Conservation (phyloP, 2,888 invertebrate genomes). For the Drosophila mercatorum region DNA sequence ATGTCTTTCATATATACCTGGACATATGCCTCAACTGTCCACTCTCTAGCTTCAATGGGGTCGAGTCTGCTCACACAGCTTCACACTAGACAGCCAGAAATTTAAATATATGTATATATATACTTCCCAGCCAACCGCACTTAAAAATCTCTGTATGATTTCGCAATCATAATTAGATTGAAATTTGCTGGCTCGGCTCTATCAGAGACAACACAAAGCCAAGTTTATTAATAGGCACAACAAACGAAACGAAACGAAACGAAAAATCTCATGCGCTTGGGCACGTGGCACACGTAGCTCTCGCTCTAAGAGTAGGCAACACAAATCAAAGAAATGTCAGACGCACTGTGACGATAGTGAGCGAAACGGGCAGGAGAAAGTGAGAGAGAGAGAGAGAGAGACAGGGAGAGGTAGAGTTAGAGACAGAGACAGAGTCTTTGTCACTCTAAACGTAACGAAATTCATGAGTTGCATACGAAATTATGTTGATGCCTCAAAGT, state of each 20-base stretch:
- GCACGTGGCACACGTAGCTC: slow-evolving; percentile 41
- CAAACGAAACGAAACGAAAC: slow-evolving; percentile 9
- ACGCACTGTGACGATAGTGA: slow-evolving; percentile 27
- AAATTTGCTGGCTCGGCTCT: neutral
- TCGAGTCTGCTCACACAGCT: too few relatives aligned
- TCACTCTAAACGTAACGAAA: slow-evolving; percentile 41
- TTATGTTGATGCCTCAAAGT: slow-evolving; percentile 71
- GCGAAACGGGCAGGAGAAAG: neutral
- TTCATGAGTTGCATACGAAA: slow-evolving; percentile 71
- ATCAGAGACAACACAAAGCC: neutral
- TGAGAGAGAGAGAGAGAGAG: neutral
- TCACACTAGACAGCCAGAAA: too few relatives aligned
- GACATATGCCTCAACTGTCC: too few relatives aligned
- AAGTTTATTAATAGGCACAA: slow-evolving; percentile 19
- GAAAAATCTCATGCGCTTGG: slow-evolving; percentile 8
- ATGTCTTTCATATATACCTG: too few relatives aligned
- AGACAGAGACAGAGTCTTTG: neutral
- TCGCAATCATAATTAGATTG: slow-evolving; percentile 1
- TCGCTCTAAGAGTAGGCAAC: slow-evolving; percentile 56
- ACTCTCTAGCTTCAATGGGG: too few relatives aligned
- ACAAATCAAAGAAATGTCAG: slow-evolving; percentile 69
- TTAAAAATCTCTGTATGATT: neutral
- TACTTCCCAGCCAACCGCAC: too few relatives aligned
- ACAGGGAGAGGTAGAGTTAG: neutral
- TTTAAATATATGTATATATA: too few relatives aligned